Percentiles rank a stretch among this genome's conserved stretches.
Evolutionary conservation across 2,113 vertebrate species (phyloP).

Genomic region (Albula goreensis): DNA sequence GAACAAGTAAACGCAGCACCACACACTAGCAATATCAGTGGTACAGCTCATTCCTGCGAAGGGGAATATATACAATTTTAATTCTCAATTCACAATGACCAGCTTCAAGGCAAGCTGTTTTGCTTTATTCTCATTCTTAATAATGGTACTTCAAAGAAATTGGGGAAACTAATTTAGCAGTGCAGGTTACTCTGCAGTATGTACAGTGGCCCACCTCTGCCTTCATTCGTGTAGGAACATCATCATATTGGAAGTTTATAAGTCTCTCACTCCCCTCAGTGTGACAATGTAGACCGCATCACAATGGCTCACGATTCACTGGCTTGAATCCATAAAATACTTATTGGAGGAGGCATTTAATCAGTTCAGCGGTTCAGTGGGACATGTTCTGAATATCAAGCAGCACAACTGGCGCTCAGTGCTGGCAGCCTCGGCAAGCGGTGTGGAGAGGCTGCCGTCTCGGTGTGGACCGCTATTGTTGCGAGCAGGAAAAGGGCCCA

Average conservation of each 20-base stretch:
- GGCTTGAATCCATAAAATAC: not conserved
- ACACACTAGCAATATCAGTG: not conserved
- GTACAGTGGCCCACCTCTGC: too few relatives aligned
- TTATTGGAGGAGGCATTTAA: not conserved
- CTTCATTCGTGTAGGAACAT: not conserved
- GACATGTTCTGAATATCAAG: not conserved
- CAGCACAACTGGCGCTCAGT: not conserved
- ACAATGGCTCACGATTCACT: not conserved
- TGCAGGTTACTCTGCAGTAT: not conserved
- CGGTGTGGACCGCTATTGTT: not conserved
- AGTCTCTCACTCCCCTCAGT: not conserved
- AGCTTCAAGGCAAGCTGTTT: not conserved
- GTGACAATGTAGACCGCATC: not conserved
- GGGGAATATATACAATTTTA: too few relatives aligned
- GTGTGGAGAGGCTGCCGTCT: not conserved
- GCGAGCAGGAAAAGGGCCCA: not conserved
- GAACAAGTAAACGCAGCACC: not conserved
- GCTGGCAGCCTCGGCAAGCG: not conserved
- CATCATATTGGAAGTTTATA: not conserved
- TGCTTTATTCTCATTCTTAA: too few relatives aligned
- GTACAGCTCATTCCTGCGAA: too few relatives aligned
- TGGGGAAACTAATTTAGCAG: not conserved
- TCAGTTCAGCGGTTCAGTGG: not conserved
- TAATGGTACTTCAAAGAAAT: too few relatives aligned
- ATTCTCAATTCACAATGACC: too few relatives aligned